Conservation (phyloP, 2,888 invertebrate species). For the Heliconius hortense region DNA sequence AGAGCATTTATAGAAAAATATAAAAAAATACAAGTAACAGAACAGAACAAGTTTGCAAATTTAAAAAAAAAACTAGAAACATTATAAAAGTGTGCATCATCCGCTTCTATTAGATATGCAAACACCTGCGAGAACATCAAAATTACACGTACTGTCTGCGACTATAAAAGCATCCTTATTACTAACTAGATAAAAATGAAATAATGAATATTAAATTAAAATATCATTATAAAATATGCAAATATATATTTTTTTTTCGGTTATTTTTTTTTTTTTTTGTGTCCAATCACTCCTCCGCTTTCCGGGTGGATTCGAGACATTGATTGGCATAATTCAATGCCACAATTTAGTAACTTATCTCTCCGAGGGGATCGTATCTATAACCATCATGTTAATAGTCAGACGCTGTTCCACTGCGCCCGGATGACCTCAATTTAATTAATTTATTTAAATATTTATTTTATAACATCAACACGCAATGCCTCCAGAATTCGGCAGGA, state of each 20-base stretch:
- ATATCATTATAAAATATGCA: background rate
- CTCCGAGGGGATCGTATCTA: no score
- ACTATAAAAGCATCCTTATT: conserved; percentile 11
- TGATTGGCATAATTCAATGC: no score
- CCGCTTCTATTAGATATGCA: conserved; percentile 5
- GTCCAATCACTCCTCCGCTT: no score
- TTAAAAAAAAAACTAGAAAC: background rate
- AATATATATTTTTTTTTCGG: background rate
- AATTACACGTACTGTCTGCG: background rate
- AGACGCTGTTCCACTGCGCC: no score
- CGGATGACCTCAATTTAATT: no score
- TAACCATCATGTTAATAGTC: no score
- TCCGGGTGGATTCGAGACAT: no score
- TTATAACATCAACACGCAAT: no score
- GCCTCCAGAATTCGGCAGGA: no score
- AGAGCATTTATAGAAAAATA: background rate
- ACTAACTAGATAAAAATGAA: background rate
- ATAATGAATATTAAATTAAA: background rate
- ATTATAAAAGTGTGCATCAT: background rate
- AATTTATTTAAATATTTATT: no score
- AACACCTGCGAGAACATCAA: conserved; percentile 11
- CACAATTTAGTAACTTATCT: no score
- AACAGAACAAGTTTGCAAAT: background rate
- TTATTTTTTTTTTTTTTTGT: background rate
- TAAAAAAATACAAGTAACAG: background rate